Percentiles rank a stretch among this genome's conserved stretches.
Evolutionary conservation across 2,888 invertebrate species (phyloP).

Genomic region (Apeira syringaria): DNA sequence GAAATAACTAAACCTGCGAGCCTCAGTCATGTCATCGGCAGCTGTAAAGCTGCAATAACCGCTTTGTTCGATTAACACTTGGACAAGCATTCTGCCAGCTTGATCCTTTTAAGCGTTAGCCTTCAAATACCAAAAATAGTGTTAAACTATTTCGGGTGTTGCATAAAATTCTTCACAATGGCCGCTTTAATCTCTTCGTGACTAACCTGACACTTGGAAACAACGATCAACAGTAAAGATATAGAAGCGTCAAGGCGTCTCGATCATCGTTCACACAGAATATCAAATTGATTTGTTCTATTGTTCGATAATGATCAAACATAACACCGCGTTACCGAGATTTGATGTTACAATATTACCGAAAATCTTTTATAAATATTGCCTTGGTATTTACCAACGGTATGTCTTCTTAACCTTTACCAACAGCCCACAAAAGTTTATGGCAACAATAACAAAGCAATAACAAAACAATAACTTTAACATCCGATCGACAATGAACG

Average conservation of each 20-base stretch:
- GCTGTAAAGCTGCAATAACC: no score
- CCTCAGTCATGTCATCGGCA: no score
- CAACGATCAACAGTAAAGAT: slow-evolving; percentile 12
- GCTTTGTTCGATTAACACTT: slow-evolving; percentile 15
- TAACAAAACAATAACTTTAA: slow-evolving; percentile 31
- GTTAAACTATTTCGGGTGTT: slow-evolving; percentile 14
- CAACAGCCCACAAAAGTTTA: slow-evolving; percentile 28
- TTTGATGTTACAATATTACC: slow-evolving; percentile 18
- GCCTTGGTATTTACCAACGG: slow-evolving; percentile 30
- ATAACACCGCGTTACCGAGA: slow-evolving; percentile 20
- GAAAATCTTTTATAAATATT: slow-evolving; percentile 24
- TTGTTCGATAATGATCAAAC: slow-evolving; percentile 57
- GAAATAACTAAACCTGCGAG: no score
- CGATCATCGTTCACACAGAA: slow-evolving; percentile 28
- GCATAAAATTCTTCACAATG: slow-evolving; percentile 15
- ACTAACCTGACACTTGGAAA: slow-evolving; percentile 14
- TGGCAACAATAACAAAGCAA: slow-evolving; percentile 30
- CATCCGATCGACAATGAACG: slow-evolving; percentile 44
- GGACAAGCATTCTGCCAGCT: slow-evolving; percentile 37
- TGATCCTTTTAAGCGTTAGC: slow-evolving; percentile 36
- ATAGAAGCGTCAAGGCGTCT: slow-evolving; percentile 21
- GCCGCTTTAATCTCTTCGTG: slow-evolving; percentile 6
- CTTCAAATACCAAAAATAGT: slow-evolving; percentile 35
- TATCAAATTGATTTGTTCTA: slow-evolving; percentile 58
- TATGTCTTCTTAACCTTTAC: slow-evolving; percentile 26